These are phyloP conservation scores for Cryptoprocta ferox DNA, from an alignment of 2,797 vertebrate species.

Conservation along the genomic window DNA sequence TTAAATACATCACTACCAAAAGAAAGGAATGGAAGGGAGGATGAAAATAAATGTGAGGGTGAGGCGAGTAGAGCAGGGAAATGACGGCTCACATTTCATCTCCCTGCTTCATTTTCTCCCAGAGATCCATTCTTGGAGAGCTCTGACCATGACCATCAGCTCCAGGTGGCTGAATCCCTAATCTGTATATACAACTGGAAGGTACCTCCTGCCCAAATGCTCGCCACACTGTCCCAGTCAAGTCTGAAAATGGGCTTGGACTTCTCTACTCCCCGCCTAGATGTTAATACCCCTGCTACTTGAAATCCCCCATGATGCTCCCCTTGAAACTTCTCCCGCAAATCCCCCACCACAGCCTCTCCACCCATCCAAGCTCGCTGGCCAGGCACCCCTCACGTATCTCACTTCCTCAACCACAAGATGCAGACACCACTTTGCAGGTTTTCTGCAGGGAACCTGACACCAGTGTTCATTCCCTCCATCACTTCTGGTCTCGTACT, in stretches of 20 bases:
- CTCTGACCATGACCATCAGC: not conserved
- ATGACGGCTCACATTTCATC: not conserved
- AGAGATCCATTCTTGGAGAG: not conserved
- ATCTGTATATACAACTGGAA: not conserved
- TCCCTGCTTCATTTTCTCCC: constrained; percentile 9
- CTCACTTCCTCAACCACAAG: constrained; percentile 29
- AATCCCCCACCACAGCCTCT: not conserved
- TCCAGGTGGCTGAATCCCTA: not conserved
- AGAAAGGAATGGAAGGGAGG: not conserved
- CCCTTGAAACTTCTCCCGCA: not conserved
- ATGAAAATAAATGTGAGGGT: not conserved
- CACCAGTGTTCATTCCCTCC: not conserved
- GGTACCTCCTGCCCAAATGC: not conserved
- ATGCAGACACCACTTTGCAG: not conserved
- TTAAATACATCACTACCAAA: constrained; percentile 9
- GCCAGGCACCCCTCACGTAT: not conserved
- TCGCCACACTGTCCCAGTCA: not conserved
- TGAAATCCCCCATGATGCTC: not conserved
- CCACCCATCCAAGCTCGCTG: not conserved
- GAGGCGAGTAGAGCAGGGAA: not conserved
- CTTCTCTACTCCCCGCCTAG: not conserved
- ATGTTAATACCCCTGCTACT: not conserved
- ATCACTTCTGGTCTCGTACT: not conserved
- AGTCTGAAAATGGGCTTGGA: not conserved
- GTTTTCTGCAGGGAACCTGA: not conserved